Evolutionary conservation across 1,140 invertebrate species (phyloP).

Genomic region (Gerris buenoi): DNA sequence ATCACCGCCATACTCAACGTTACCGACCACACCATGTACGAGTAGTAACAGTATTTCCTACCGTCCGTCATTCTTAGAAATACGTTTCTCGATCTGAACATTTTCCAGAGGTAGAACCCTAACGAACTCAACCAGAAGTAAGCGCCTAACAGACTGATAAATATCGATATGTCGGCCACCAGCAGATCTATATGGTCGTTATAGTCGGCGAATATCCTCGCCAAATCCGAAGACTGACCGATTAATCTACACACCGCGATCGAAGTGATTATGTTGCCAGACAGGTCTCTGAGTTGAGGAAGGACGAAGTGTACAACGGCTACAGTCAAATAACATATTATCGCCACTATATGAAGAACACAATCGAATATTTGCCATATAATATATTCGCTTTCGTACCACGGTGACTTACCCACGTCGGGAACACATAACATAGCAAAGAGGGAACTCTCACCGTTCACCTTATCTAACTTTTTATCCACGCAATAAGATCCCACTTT

Average conservation of each 20-base stretch:
- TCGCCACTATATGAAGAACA: conserved; percentile 50
- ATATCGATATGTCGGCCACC: conserved; percentile 53
- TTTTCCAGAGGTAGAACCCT: conserved; percentile 73
- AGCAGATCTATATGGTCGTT: conserved; percentile 61
- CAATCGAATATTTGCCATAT: conserved; percentile 59
- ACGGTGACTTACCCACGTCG: conserved; percentile 40
- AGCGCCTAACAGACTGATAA: conserved; percentile 53
- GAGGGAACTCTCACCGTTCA: conserved; percentile 27
- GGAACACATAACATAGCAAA: conserved; percentile 61
- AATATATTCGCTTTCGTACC: conserved; percentile 52
- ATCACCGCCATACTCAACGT: conserved; percentile 49
- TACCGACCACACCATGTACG: conserved; percentile 57
- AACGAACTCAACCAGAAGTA: conserved; percentile 73
- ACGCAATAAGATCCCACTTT: conserved; percentile 56
- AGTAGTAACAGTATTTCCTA: conserved; percentile 71
- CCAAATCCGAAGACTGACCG: conserved; percentile 56
- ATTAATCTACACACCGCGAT: conserved; percentile 57
- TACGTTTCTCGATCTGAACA: conserved; percentile 65
- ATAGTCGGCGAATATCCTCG: conserved; percentile 60
- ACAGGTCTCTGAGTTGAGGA: conserved; percentile 62
- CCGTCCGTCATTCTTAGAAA: conserved; percentile 67
- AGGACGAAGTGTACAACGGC: conserved; percentile 69
- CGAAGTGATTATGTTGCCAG: conserved; percentile 68
- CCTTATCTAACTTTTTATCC: conserved; percentile 41
- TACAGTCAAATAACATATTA: conserved; percentile 51